Evolutionary conservation across 2,888 invertebrate species (phyloP).

Genomic region (Priocnemis perturbator): DNA sequence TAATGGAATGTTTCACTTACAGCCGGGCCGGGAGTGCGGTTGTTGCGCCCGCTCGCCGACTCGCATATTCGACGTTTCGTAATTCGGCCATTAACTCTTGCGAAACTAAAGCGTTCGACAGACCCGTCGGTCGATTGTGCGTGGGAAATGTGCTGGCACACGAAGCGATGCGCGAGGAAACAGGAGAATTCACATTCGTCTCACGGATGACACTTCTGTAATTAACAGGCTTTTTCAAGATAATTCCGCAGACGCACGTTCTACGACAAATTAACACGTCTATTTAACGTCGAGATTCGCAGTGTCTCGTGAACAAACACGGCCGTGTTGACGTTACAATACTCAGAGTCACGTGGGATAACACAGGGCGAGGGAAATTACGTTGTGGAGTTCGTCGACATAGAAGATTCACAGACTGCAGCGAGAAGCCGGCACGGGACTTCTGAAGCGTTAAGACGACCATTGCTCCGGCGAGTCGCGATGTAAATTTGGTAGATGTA

Average conservation of each 20-base stretch:
- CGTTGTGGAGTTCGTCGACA: background rate
- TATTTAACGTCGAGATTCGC: too few relatives aligned
- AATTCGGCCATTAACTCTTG: constrained; percentile 34
- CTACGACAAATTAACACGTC: too few relatives aligned
- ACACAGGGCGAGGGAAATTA: background rate
- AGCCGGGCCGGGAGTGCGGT: constrained; percentile 34
- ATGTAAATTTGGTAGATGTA: constrained; percentile 10
- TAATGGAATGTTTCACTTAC: constrained; percentile 53
- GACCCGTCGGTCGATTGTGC: too few relatives aligned
- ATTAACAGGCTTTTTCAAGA: background rate
- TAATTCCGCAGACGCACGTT: background rate
- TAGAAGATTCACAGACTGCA: background rate
- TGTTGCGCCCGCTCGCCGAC: background rate
- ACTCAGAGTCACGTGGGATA: background rate
- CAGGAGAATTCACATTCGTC: too few relatives aligned
- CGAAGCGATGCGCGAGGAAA: too few relatives aligned
- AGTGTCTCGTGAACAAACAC: too few relatives aligned
- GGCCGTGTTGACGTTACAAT: too few relatives aligned
- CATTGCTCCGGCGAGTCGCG: background rate
- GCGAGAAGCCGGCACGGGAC: too few relatives aligned
- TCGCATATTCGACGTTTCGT: constrained; percentile 27
- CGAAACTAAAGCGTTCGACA: background rate
- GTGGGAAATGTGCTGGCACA: too few relatives aligned
- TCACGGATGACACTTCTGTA: too few relatives aligned
- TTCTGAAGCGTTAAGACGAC: background rate